Evolutionary conservation across 2,888 invertebrate genomes (phyloP).

Genomic region (Cremastinae sp.): DNA sequence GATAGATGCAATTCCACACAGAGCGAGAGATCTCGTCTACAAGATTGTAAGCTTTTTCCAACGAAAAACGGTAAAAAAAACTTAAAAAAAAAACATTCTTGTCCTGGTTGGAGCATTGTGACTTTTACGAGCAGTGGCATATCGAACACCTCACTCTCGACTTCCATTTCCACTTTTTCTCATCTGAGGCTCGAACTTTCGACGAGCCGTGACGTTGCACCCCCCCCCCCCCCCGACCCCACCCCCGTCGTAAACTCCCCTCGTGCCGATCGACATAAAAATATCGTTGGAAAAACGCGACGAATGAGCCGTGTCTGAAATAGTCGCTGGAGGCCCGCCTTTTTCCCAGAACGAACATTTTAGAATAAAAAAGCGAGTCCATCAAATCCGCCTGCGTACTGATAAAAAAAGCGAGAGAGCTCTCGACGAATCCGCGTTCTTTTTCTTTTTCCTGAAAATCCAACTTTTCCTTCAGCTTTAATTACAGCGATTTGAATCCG

Average conservation of each 20-base stretch:
- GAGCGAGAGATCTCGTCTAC: slow-evolving; percentile 24
- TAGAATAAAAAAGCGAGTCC: neutral
- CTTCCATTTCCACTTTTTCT: neutral
- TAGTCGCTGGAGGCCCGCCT: neutral
- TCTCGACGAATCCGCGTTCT: too few relatives aligned
- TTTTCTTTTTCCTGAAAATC: neutral
- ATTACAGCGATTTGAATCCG: neutral
- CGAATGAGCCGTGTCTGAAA: neutral
- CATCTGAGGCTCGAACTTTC: slow-evolving; percentile 15
- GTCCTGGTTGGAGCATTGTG: slow-evolving; percentile 11
- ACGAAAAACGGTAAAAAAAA: neutral
- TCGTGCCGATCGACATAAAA: slow-evolving; percentile 7
- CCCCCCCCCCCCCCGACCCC: neutral
- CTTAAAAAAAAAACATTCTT: slow-evolving; percentile 27
- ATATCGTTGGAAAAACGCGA: slow-evolving; percentile 7
- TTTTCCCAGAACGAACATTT: neutral
- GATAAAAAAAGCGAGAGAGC: too few relatives aligned
- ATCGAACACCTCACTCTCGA: neutral
- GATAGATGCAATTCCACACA: slow-evolving; percentile 34
- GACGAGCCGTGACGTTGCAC: slow-evolving; percentile 23
- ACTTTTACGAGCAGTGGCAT: slow-evolving; percentile 40
- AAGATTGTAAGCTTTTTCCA: slow-evolving; percentile 22
- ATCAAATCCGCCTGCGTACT: neutral
- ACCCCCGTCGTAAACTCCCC: slow-evolving; percentile 31
- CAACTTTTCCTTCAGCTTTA: neutral